A percentile compares a stretch with the other conserved stretches of the same genome.
Conservation (phyloP, 1,140 invertebrate genomes). For the Phenacoccus solenopsis region DNA sequence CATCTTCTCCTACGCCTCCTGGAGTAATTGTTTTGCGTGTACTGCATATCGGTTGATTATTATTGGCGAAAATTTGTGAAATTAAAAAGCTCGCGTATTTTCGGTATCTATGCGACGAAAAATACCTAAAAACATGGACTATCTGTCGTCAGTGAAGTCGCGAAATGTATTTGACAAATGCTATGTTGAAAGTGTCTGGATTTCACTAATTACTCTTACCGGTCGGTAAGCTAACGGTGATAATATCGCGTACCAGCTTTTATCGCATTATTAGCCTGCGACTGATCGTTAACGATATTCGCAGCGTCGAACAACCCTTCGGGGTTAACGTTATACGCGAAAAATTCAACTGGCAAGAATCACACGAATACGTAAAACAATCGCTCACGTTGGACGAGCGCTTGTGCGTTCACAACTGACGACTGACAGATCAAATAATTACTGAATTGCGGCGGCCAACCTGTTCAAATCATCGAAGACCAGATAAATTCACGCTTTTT, state of each 20-base stretch:
- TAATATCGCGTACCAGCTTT: neutral
- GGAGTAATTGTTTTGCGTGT: neutral
- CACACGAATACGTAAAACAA: neutral
- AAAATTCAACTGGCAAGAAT: slow-evolving; percentile 1
- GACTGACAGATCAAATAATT: neutral
- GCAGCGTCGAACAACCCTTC: neutral
- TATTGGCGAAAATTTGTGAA: neutral
- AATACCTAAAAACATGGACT: neutral
- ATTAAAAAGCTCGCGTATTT: neutral
- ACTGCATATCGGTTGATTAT: neutral
- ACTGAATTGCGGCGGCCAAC: neutral
- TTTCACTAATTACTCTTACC: neutral
- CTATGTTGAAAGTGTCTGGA: too few species aligned
- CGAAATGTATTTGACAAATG: neutral
- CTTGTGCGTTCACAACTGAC: neutral
- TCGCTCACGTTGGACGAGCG: neutral
- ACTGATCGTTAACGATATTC: neutral
- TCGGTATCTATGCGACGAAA: neutral
- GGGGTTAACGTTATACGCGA: neutral
- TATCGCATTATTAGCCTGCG: neutral
- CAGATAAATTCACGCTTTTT: slow-evolving; percentile 2
- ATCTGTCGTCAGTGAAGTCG: neutral
- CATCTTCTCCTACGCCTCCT: neutral
- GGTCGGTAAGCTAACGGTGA: neutral
- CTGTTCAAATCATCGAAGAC: neutral